These are phyloP conservation scores for Holcopasites calliopsidis DNA, from an alignment of 1,140 invertebrate species.

Conservation along the genomic window DNA sequence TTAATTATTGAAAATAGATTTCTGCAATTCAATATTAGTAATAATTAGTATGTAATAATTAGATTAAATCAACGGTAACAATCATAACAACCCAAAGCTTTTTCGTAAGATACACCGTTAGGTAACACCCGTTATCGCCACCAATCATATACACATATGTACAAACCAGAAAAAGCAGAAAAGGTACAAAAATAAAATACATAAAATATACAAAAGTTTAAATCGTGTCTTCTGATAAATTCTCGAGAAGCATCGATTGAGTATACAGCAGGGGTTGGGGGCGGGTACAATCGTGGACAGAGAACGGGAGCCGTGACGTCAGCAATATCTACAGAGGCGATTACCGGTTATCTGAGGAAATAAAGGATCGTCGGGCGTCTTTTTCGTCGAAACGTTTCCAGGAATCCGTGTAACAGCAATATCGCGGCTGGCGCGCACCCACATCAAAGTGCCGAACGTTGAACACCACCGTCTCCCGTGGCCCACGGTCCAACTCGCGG, in stretches of 20 bases:
- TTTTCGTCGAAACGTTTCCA: slow-evolving; percentile 58
- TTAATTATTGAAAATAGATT: too few relatives aligned
- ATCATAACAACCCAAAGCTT: too few relatives aligned
- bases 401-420: slow-evolving; percentile 59
- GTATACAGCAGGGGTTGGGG: not conserved
- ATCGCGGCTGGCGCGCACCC: slow-evolving; percentile 45
- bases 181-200: too few relatives aligned
- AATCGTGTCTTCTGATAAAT: too few relatives aligned
- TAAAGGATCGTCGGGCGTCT: slow-evolving; percentile 56
- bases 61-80: too few relatives aligned
- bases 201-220: too few relatives aligned
- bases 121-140: too few relatives aligned
- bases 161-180: too few relatives aligned
- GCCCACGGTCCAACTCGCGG: slow-evolving; percentile 35
- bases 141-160: too few relatives aligned
- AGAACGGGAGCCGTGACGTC: slow-evolving; percentile 42
- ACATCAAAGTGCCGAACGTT: slow-evolving; percentile 57
- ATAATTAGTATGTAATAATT: too few relatives aligned
- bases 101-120: too few relatives aligned
- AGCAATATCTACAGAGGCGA: slow-evolving; percentile 41
- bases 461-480: slow-evolving; percentile 14
- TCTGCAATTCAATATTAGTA: too few relatives aligned
- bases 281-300: not conserved
- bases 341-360: slow-evolving; percentile 51
- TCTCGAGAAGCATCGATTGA: not conserved